phyloP scores from a whole-genome alignment of 2,113 vertebrate species.

The Neomonachus schauinslandi region DNA sequence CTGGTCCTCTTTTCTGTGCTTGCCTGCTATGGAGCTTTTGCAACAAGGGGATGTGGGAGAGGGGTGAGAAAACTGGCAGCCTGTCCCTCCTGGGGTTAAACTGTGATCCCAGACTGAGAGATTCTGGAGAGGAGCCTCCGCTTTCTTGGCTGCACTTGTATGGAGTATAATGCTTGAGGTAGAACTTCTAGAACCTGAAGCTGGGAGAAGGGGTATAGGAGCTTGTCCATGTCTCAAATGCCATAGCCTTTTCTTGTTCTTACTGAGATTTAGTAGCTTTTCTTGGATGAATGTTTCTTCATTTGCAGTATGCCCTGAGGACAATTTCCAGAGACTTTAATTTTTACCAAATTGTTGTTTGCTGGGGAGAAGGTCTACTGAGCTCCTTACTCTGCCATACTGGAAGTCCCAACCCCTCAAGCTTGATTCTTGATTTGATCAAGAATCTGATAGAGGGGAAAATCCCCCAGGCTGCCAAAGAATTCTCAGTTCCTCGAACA shows the following conservation, averaged over 20 bases:
- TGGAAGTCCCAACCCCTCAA: neutral
- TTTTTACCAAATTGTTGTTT: conserved; percentile 29
- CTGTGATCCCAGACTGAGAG: neutral
- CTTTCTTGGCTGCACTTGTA: neutral
- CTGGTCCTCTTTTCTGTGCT: neutral
- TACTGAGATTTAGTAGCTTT: neutral
- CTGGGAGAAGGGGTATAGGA: neutral
- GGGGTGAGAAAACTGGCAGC: neutral
- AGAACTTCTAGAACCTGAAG: neutral
- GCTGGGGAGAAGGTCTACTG: neutral
- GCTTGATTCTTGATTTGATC: neutral
- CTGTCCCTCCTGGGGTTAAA: neutral
- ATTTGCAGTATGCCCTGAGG: neutral
- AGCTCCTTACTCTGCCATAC: neutral
- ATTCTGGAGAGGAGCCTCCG: neutral
- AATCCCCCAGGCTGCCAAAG: neutral
- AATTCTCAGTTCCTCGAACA: neutral
- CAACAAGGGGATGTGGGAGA: neutral
- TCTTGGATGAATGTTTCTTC: neutral
- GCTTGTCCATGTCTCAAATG: neutral
- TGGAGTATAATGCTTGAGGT: neutral
- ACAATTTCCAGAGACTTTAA: neutral
- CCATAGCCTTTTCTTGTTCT: neutral
- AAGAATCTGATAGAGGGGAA: neutral
- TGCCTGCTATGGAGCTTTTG: neutral